Evolutionary conservation across 1,140 invertebrate genomes (phyloP).

Genomic region (Hypsibius dujardini): DNA sequence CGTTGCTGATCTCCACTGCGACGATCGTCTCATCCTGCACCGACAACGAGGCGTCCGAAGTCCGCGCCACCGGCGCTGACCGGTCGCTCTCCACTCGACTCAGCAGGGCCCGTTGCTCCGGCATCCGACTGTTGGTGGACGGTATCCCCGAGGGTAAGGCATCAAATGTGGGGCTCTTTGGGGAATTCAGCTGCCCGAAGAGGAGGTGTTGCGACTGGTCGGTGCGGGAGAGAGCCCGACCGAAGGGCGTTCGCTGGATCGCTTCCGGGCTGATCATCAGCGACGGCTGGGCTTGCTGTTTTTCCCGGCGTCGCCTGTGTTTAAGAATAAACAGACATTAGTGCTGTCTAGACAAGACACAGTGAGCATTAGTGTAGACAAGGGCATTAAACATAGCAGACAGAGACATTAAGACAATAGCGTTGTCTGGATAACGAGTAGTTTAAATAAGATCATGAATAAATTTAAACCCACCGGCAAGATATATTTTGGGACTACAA

Average conservation of each 20-base stretch:
- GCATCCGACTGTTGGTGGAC: background rate
- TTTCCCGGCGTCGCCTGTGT: background rate
- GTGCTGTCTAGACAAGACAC: too few species aligned
- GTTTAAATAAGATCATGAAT: too few species aligned
- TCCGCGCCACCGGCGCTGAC: background rate
- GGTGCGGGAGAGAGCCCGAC: conserved; percentile 1
- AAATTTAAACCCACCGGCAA: too few species aligned
- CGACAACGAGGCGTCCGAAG: background rate
- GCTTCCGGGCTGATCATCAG: background rate
- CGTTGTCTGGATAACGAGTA: too few species aligned
- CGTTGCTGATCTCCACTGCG: background rate
- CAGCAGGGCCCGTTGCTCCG: background rate
- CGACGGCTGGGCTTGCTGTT: background rate
- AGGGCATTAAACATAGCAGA: too few species aligned
- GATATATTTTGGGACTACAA: background rate
- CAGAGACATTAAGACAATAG: too few species aligned
- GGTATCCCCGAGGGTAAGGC: background rate
- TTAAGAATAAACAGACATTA: background rate
- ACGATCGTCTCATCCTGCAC: background rate
- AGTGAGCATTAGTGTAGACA: too few species aligned
- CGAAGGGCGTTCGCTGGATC: background rate
- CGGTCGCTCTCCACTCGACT: background rate
- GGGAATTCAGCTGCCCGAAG: background rate
- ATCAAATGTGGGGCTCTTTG: background rate
- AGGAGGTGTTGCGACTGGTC: background rate